Evolutionary conservation across 2,113 vertebrate species (phyloP), one percentile per base, ranked within the genome.

Genomic region (Tachycineta bicolor): DNA sequence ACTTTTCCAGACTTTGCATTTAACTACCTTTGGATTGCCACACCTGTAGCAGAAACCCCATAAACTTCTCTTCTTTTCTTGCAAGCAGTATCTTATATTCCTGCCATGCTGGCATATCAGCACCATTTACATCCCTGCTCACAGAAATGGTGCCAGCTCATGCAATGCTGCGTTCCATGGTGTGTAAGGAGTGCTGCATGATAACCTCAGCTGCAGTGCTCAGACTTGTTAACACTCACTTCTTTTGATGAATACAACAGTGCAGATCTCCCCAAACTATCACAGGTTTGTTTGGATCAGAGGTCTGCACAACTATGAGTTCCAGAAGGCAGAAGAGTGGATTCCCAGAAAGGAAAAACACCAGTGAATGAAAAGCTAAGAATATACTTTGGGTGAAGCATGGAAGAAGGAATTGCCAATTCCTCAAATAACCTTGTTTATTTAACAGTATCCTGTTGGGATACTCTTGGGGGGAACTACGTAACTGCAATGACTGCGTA

Each of bases 1-100:
- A 73, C 71, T 89, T 96, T 96, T 93, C 93, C 90, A 95, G 31
- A 12, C 53, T 37, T 53, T 67, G 24, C 39, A 60, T 50, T 93
- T 94, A 89, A 82, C 73, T 55, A 6, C 39, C 37, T 52, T 59
- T 89, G 75, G 62, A 70, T 33, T 34, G 44, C 49, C 64, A 49
- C 73, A 90, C n/a, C 71, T 77, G 47, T 17, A 63, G 63, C 23
- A 90, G 65, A 89, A 95, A 85, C 47, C 49, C 39, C 19, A 62
- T 44, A 59, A 86, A 86, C 11, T 21, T 73, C 23, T 56, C 64
- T 20, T 44, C 23, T 64, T 63, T 56, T 85, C 78, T 71, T 80
- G 71, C 34, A 73, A 81, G 67, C 6, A 59, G 24, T 25, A 60
- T 9, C 20, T 68, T 70, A 33, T 6, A 70, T 37, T 65, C 39